Base-by-base conservation (phyloP, 1,140 invertebrate species). In the Chironomus tepperi region DNA sequence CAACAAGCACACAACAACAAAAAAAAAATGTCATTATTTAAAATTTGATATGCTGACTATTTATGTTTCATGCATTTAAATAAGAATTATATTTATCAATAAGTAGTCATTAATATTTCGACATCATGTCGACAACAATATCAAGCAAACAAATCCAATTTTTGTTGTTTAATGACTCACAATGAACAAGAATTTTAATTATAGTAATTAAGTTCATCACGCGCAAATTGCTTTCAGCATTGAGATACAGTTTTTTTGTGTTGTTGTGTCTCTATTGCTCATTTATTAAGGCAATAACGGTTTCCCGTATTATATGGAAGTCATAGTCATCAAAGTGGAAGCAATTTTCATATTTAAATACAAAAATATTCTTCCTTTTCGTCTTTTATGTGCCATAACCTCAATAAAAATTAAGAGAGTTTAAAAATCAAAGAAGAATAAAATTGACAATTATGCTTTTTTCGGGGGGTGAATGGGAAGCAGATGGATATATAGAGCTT, bases 121-220 rank as follows among this genome's bases (percentile, higher is more conserved):
- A 57, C 47, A n/a, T 57, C 47, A 57, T 57, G 47, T 57, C n/a
- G 47, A 57, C 47, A 57, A 57, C 47, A 57, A n/a, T 57, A 57
- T 57, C 24, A 57, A 15, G 47, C 47, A 57, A n/a, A n/a, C 47
- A 57, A 57, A 57, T 57, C 47, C 47, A 57, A 57, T 57, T 57
- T n/a, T 57, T 57, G 47, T n/a, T 57, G 47, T 57, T 57, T 57
- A 57, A 57, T 57, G 47, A 57, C 47, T 57, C 47, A 57, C 47
- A 57, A 57, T 57, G 47, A 57, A 57, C 12, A n/a, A 57, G 47
- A 57, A 57, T 57, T 57, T 57, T 57, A 57, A 57, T 57, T 57
- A 57, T 15, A 57, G 47, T 57, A 57, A 57, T 57, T 57, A 57
- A 57, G 47, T 57, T 57, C 47, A 57, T 57, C 47, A 57, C 12